Base-by-base conservation (phyloP, 2,797 vertebrate species). In the Epinephelus awoara region DNA sequence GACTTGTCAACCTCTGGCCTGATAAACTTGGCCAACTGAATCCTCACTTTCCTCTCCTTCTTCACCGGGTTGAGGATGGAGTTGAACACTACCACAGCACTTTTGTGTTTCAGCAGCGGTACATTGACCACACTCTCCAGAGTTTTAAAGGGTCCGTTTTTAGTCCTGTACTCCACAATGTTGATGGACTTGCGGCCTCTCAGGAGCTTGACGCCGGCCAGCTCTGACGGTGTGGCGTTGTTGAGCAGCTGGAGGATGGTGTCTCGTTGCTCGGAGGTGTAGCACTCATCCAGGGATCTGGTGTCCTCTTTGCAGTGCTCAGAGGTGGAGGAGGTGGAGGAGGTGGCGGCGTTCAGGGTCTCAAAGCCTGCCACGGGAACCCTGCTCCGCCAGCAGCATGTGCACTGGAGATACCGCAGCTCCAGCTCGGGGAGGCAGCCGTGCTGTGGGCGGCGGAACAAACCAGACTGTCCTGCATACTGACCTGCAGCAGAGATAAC, bases 51-150 rank as follows among this genome's bases (percentile, higher is more conserved):
- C 69, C 57, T 95, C 84, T 82, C 74, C 65, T 83, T 91, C 67
- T 84, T 93, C 11, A 54, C 51, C 1, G 94, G 95, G 78, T 88
- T 92, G 61, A 97, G 86, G 56, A 96, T 96, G 19, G 95, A 93
- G 81, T 95, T 89, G 78, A 95, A 96, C 1, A 94, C 92, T 5
- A 90, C 87, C 19, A 94, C 54, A 0, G 89, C 86, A 55, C 92
- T 96, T 89, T 97, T 96, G 87, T 96, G 91, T 42, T 96, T 95
- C 40, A 96, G 90, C 27, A 92, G 86, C 2, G 95, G 93, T 0
- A 95, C 95, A 3, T 94, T 93, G 11, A 92, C 82, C 57, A 95
- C 88, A 72, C 92, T 95, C 62, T 95, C 95, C 78, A 97, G 88
- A 49, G 86, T 94, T 56, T 75, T 90, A 80, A 96, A 96, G 0